These are phyloP conservation scores for Furnarius figulus DNA, from an alignment of 2,113 vertebrate genomes.

Conservation along the genomic window DNA sequence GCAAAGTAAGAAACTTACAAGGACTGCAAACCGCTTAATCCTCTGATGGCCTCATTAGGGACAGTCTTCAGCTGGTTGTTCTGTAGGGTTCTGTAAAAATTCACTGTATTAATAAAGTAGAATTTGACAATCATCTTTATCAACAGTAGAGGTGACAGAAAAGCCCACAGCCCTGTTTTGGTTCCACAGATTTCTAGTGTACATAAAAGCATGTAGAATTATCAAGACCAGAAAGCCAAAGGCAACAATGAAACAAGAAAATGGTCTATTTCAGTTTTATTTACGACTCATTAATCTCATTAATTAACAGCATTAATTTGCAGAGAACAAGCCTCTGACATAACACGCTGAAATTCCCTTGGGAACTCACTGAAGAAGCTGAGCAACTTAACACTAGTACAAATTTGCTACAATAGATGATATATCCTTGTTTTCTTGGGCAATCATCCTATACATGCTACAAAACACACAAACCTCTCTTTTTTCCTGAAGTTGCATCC, in stretches of 20 bases:
- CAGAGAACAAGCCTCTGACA: neutral
- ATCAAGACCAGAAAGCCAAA: neutral
- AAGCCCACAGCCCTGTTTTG: neutral
- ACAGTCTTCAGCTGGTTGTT: conserved; percentile 96
- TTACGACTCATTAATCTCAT: neutral
- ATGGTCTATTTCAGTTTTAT: neutral
- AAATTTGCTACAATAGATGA: neutral
- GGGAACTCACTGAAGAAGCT: neutral
- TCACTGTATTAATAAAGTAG: neutral
- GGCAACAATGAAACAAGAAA: neutral
- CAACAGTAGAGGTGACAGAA: neutral
- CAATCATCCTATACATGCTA: neutral
- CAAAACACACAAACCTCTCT: neutral
- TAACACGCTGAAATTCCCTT: neutral
- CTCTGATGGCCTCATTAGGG: conserved; percentile 88
- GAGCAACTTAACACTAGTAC: neutral
- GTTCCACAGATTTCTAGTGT: neutral
- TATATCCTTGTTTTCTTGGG: neutral
- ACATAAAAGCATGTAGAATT: neutral
- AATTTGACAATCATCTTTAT: neutral
- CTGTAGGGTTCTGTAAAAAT: conserved; percentile 87
- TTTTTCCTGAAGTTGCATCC: neutral
- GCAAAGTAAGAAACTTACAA: conserved; percentile 80
- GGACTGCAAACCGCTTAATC: conserved; percentile 88
- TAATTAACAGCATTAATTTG: neutral